These are phyloP conservation scores for Passerculus sandwichensis DNA, from an alignment of 2,797 vertebrate genomes.

Conservation along the genomic window DNA sequence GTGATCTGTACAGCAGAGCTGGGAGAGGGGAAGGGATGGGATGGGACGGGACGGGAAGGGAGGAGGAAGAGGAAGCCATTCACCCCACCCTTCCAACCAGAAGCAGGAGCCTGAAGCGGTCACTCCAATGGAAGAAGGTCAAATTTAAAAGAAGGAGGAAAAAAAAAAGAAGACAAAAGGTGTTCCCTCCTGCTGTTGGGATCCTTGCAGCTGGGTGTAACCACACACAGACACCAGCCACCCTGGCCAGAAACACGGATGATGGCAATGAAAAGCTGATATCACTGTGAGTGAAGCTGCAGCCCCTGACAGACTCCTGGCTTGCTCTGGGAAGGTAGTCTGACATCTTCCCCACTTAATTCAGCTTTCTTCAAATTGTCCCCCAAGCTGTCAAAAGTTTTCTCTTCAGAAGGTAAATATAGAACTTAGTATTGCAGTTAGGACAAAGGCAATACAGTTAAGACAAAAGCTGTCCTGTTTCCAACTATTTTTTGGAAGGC, in stretches of 20 bases:
- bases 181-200: background rate
- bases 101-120: background rate
- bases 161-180: background rate
- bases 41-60: background rate
- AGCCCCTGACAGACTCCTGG: background rate
- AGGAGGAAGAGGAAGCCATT: constrained; percentile 66
- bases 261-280: background rate
- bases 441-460: background rate
- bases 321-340: background rate
- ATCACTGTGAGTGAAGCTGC: background rate
- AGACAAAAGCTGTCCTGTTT: constrained; percentile 36
- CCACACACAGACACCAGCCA: background rate
- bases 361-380: background rate
- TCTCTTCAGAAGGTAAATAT: constrained; percentile 24
- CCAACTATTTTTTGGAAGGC: constrained; percentile 49
- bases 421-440: background rate
- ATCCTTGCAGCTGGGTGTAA: background rate
- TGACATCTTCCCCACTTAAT: background rate
- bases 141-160: background rate
- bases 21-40: constrained; percentile 13
- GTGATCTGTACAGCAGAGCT: constrained; percentile 18
- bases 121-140: constrained; percentile 32
- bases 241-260: background rate
- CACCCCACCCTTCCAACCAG: constrained; percentile 64
- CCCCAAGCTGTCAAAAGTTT: constrained; percentile 5